Base-by-base conservation (phyloP, 2,888 invertebrate species). In the Drosophila nr. perissopoda region DNA sequence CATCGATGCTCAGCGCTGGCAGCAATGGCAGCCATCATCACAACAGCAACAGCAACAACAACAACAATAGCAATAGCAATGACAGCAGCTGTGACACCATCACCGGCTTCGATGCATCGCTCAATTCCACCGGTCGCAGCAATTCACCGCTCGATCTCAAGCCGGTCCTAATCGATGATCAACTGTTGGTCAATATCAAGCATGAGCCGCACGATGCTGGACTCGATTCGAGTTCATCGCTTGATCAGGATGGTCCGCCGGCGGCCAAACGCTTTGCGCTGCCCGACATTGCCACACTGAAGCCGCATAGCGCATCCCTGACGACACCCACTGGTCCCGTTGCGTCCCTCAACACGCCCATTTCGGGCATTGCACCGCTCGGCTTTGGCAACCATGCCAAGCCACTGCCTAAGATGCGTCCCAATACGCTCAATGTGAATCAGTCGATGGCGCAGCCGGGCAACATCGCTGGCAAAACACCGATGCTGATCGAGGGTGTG, bases 401-500 rank as follows among this genome's bases (percentile, higher is more conserved):
- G 65, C 57, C 76, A 42, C 52, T 74, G 48, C 76, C 79, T 68
- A 94, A 95, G 92, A 95, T 96, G 75, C 94, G 97, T 87, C 97
- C 97, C 78, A 96, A 95, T 92, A 96, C 96, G 76, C 94, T 97
- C 66, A 90, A 91, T 40, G 95, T 96, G 80, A 95, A 95, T 73
- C 94, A 95, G 70, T 94, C 94, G 54, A 92, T 95, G 75, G 94
- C 90, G 54, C 85, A 80, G 18, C 52, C 85, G 16, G 45, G 45
- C 48, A 76, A 67, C 49, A 74, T 78, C 6, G 80, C 75, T 25
- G 81, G 84, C 54, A 91, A 90, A 73, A 93, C 75, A n/a, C 92
- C 94, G 77, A 94, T 95, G 80, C 96, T 96, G 89, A 95, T 96
- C 75, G 95, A 96, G 38, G 98, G 97, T 66, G 95, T 98, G 77